These are phyloP conservation scores for Brachyalestes nurse DNA, from an alignment of 2,797 vertebrate genomes.

Conservation along the genomic window DNA sequence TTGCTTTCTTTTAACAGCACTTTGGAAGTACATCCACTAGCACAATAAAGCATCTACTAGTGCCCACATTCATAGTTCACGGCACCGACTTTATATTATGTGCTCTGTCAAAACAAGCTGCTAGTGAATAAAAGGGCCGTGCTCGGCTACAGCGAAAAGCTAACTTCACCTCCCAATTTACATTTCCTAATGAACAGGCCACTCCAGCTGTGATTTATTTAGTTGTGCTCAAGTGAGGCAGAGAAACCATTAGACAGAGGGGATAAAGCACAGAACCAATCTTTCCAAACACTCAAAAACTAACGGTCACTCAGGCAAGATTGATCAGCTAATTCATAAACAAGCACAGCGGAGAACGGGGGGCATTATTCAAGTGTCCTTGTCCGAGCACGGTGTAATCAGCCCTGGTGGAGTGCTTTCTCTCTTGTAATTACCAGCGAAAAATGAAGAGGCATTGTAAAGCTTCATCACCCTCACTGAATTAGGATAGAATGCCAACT, in stretches of 20 bases:
- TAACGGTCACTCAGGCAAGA: slow-evolving; percentile 50
- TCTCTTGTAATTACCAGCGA: slow-evolving; percentile 53
- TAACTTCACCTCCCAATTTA: slow-evolving; percentile 53
- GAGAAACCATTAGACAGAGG: slow-evolving; percentile 43
- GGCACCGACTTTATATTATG: background rate
- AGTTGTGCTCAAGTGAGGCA: slow-evolving; percentile 44
- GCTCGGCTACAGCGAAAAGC: slow-evolving; percentile 20
- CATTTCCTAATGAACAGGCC: slow-evolving; percentile 55
- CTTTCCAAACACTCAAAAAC: slow-evolving; percentile 39
- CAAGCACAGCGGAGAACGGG: slow-evolving; percentile 28
- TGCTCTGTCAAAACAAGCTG: slow-evolving; percentile 16
- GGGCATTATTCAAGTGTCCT: slow-evolving; percentile 38
- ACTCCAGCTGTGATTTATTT: slow-evolving; percentile 57
- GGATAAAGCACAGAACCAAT: slow-evolving; percentile 48
- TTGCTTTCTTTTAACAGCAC: background rate
- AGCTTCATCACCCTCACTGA: slow-evolving; percentile 39
- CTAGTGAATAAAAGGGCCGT: slow-evolving; percentile 4
- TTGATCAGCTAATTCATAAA: slow-evolving; percentile 53
- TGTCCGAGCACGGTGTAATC: slow-evolving; percentile 39
- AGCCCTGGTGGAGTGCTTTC: slow-evolving; percentile 43
- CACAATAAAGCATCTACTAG: background rate
- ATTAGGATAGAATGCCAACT: slow-evolving; percentile 34
- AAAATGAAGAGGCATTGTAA: slow-evolving; percentile 52
- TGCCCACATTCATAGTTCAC: background rate
- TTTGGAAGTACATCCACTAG: background rate